Base-by-base conservation (phyloP, 2,888 invertebrate genomes). In the Spodoptera picta region DNA sequence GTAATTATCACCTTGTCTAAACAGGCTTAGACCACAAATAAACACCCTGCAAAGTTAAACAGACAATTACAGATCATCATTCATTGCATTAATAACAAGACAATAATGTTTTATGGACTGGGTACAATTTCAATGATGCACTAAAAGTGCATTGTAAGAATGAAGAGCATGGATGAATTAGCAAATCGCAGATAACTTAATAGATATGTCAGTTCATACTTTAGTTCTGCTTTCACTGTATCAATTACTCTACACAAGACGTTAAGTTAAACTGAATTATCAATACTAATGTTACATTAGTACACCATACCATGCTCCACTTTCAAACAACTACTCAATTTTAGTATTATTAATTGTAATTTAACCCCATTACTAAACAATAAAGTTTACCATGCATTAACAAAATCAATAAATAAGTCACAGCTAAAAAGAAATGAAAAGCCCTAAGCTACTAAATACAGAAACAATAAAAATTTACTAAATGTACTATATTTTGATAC, bases 1-100 rank as follows among this genome's bases (percentile, higher is more conserved):
- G n/a, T n/a, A 45, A 12, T 44, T 51, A 53, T 71, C 68, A 69
- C 70, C 70, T 47, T 53, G 14, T 65, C 44, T 7, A 58, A 65
- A 58, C 57, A 51, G 6, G 9, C 53, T 23, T 42, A 14, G 6
- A 49, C 23, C 41, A 19, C 58, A 69, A 69, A 65, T 71, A 69
- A 46, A 65, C 72, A 69, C 53, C 57, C 58, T 65, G 58, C 51
- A 9, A 19, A 11, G 42, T 31, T 55, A 45, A 50, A 50, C 9
- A 47, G 10, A 31, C 36, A 27, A 42, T 49, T 54, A 45, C 12
- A 63, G 6, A 3, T 45, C 41, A 55, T 55, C 6, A 50, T 50
- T 55, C 9, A 50, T 50, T 57, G 49, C 52, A 71, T 46, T 65
- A 4, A 24, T 65, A 36, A 36, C 11, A 54, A 41, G 12, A 27